These are phyloP conservation scores for Zygaena filipendulae DNA, from an alignment of 2,888 invertebrate species.

Conservation along the genomic window DNA sequence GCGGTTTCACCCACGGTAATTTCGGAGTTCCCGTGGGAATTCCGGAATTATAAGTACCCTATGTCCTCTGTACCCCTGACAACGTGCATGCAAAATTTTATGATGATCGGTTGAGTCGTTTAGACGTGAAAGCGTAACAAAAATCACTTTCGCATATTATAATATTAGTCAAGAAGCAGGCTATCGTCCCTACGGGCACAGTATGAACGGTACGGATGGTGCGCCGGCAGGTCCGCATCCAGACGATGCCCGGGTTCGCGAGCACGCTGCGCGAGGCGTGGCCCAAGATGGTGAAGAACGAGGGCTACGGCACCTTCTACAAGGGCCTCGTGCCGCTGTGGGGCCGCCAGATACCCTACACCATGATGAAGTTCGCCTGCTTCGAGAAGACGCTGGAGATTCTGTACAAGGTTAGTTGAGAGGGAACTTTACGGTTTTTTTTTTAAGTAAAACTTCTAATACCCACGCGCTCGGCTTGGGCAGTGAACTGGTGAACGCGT, in stretches of 20 bases:
- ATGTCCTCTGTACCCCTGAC: no score
- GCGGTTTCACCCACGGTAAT: no score
- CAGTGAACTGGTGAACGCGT: no score
- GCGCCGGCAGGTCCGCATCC: constrained; percentile 90
- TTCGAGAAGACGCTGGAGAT: constrained; percentile 97
- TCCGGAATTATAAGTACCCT: no score
- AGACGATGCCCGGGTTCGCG: constrained; percentile 95
- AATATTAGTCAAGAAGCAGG: no score
- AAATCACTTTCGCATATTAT: constrained; percentile 11
- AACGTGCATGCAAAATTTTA: no score
- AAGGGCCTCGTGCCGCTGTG: constrained; percentile 96
- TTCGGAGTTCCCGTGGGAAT: no score
- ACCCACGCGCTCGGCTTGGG: no score
- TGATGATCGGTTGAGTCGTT: no score
- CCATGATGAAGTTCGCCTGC: constrained; percentile 99
- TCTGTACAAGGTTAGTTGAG: constrained; percentile 74
- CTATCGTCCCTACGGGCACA: no score
- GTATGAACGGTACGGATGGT: no score
- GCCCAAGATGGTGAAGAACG: constrained; percentile 90
- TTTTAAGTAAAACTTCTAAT: constrained; percentile 1
- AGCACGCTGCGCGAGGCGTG: constrained; percentile 87
- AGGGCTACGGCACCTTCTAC: constrained; percentile 93
- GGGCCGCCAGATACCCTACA: constrained; percentile 98
- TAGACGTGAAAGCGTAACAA: not conserved
- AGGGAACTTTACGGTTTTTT: not conserved